Base-by-base conservation (phyloP, 2,113 vertebrate genomes). In the Sula dactylatra region DNA sequence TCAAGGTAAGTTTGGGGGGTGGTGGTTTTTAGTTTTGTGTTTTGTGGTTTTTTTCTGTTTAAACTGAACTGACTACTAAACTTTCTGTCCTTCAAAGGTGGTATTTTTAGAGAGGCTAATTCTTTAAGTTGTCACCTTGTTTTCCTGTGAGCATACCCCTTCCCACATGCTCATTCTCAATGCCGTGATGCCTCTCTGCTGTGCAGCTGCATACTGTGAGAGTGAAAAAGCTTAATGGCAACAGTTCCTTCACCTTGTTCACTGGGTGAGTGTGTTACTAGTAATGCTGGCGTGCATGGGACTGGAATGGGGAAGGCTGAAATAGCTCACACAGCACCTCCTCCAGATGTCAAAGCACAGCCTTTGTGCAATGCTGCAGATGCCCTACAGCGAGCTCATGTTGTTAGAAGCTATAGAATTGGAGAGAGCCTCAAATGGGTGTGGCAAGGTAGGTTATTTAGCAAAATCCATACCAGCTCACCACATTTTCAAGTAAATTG, bases 161-260 rank as follows among this genome's bases (percentile, higher is more conserved):
- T 92, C 11, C 44, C 17, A 15, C 2, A 0, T n/a, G 4, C 31
- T 93, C 2, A 1, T 42, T 7, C 15, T 27, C 19, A 29, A 0
- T 44, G 40, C 34, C 52, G 16, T 54, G 76, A 21, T 77, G 19
- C 31, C 9, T 32, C 13, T 62, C 15, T 58, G 27, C 32, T 64
- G 8, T 49, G 14, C 32, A 50, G 47, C 32, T 19, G 26, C 7
- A 3, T 14, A 8, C 29, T 56, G 24, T 25, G 50, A 72, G 21
- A 54, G 36, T 55, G 15, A 36, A 38, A 49, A 81, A 55, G 25
- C 9, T 6, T 5, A 6, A 15, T 10, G 10, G 29, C 20, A 13
- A 47, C 29, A 9, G 2, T 88, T 59, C 20, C 44, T 79, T 72
- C 22, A 4, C 59, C 6, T 52, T 25, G 4, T 25, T 70, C 56